phyloP scores from a whole-genome alignment of 1,140 invertebrate genomes.

The Drosophila athabasca region DNA sequence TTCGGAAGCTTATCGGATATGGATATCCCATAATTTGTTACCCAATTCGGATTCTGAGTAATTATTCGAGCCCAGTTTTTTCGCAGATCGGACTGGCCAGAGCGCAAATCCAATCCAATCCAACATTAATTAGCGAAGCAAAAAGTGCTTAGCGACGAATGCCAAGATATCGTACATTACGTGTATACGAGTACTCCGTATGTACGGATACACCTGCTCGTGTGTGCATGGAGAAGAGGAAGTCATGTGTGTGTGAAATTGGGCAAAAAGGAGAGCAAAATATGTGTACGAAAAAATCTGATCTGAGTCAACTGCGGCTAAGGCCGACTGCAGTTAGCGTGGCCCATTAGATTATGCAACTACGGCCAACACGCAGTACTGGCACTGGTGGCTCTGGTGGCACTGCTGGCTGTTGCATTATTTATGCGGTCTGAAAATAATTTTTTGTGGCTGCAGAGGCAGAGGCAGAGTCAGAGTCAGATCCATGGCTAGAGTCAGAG shows the following conservation, averaged over 20 bases:
- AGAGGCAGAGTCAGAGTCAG: neutral
- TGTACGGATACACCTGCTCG: conserved; percentile 9
- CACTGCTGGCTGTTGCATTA: conserved; percentile 60
- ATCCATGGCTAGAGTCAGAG: conserved; percentile 15
- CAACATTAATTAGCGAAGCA: conserved; percentile 69
- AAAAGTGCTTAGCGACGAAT: conserved; percentile 57
- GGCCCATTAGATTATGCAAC: conserved; percentile 77
- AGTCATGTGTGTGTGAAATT: conserved; percentile 65
- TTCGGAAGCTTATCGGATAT: conserved; percentile 62
- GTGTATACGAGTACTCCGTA: too few relatives aligned
- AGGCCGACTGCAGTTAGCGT: conserved; percentile 49
- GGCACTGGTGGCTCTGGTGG: conserved; percentile 14
- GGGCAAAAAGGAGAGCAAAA: conserved; percentile 42
- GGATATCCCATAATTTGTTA: conserved; percentile 67
- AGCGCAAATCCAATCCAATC: conserved; percentile 48
- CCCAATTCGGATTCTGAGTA: conserved; percentile 67
- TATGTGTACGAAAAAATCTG: conserved; percentile 49
- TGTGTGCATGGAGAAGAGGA: conserved; percentile 62
- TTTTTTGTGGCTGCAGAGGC: conserved; percentile 33
- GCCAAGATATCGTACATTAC: conserved; percentile 9
- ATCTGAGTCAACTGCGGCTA: conserved; percentile 48
- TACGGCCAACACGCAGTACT: conserved; percentile 39
- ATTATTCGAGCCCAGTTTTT: conserved; percentile 55
- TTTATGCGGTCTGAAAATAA: conserved; percentile 73
- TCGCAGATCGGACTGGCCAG: conserved; percentile 40